Evolutionary conservation across 1,140 invertebrate genomes (phyloP), one percentile per base, ranked within the genome.

Genomic region (Caligus rogercresseyi): DNA sequence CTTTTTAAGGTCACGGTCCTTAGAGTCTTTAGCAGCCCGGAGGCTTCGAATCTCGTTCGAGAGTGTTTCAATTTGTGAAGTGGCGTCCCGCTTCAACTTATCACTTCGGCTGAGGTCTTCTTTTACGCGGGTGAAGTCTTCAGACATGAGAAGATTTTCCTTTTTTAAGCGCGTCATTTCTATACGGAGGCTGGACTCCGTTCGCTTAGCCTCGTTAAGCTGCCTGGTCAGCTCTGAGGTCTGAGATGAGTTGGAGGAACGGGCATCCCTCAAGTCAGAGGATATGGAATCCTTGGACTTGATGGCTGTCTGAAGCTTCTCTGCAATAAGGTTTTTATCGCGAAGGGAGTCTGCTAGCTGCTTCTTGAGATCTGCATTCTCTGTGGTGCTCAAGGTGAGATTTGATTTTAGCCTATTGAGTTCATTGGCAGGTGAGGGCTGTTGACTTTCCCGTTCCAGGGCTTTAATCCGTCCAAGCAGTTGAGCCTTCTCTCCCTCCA

Each of bases 401-500:
- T 7, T 57, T 19, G 55, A 57, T 21, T 21, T 57, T 25, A 21
- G 18, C 7, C 16, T 57, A 13, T 7, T 4, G 16, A 19, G 14
- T 57, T 57, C 55, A 13, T 11, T 18, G 13, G 4, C 7, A 16
- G 3, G 11, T 13, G 13, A 19, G 21, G 16, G 23, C 25, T 13
- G 16, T 16, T 4, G 16, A 15, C 23, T 58, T 25, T 63, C 16
- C 16, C 61, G 24, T 16, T 56, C 51, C 11, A 57, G 52, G 3
- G 15, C 21, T 26, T 63, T 54, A 55, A 63, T 63, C 1, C 52
- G 16, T 15, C 15, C 24, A 26, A 62, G 24, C 19, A 63, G 20
- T 14, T 54, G 20, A 16, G 15, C 25, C 52, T 54, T 54, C 61
- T 63, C 61, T 15, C 20, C n/a, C 21, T 63, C 61, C 14, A 63